Evolutionary conservation across 1,140 invertebrate species (phyloP), one percentile per base, ranked within the genome.

Genomic region (Augochlora pura): DNA sequence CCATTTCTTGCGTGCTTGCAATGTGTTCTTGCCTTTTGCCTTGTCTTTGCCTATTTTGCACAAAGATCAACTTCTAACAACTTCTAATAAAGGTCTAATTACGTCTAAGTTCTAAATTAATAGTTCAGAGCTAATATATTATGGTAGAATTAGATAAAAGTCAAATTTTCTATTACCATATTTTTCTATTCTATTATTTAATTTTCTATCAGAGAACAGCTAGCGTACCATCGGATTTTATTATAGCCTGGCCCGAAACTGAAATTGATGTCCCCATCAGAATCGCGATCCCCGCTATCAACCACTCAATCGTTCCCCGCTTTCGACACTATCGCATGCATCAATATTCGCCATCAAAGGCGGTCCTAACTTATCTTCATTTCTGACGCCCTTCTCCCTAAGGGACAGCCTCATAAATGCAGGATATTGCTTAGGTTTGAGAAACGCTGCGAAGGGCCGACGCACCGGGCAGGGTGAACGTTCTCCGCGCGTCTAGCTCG

Each of bases 401-500:
- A 77, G 77, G 59, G 70, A 52, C 75, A 62, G 39, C 57, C 27
- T 63, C 46, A 16, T 59, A 65, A 62, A 62, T 68, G 75, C 67
- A 68, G 18, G 64, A 72, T 65, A 83, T 83, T 60, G 73, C 80
- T 77, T 84, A 83, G 59, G 70, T 84, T 83, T 84, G 82, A 84
- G 82, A 84, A 73, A 79, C 83, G 81, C 81, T 83, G 77, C 71
- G 54, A 84, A 84, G 85, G 86, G 86, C 82, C 79, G 87, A 83
- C 82, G 88, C 86, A 87, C 86, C 86, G 84, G 80, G 74, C 88
- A 88, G 89, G 91, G 91, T 91, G 88, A 92, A 92, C 84, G 91
- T 87, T 90, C 91, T 91, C 89, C 72, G 38, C 12, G 12, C 23
- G 42, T 39, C 25, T 76, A 68, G 25, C 52, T 60, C 64, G 64